Percentiles rank a stretch among this genome's conserved stretches.
These are phyloP conservation scores for Botrylloides violaceus DNA, from an alignment of 23 tunicate species.

Conservation along the genomic window DNA sequence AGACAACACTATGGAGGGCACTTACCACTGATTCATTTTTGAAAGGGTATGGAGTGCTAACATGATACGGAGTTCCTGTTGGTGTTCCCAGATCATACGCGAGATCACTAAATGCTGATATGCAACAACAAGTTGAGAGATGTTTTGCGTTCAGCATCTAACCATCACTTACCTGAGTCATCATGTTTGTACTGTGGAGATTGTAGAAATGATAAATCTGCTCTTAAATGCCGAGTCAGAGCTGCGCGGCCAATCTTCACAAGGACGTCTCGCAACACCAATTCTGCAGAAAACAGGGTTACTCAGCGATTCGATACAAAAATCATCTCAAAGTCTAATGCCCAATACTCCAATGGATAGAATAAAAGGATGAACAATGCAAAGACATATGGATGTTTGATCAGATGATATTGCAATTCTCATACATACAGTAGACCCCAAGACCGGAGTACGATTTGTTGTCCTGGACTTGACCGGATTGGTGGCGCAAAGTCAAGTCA, in stretches of 20 bases:
- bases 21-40: slow-evolving; percentile 1
- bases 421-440: no score
- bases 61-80: slow-evolving; percentile 28
- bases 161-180: slow-evolving; percentile 7
- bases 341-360: no score
- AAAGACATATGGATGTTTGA: no score
- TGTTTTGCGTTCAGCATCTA: neutral
- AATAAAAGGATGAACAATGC: no score
- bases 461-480: no score
- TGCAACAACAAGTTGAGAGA: neutral
- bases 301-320: no score
- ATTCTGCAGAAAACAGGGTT: neutral
- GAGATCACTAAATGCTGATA: slow-evolving; percentile 58
- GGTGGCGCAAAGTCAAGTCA: no score
- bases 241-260: slow-evolving; percentile 7
- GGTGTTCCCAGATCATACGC: slow-evolving; percentile 80
- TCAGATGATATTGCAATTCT: no score
- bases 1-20: no score
- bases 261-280: neutral
- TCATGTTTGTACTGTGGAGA: slow-evolving; percentile 3
- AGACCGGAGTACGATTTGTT: no score
- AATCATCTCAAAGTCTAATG: no score
- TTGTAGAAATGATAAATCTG: neutral
- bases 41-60: slow-evolving; percentile 86
- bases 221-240: neutral